Percentiles rank a stretch among this genome's conserved stretches.
Conservation (phyloP, 2,888 invertebrate species). For the Platycheirus albimanus region DNA sequence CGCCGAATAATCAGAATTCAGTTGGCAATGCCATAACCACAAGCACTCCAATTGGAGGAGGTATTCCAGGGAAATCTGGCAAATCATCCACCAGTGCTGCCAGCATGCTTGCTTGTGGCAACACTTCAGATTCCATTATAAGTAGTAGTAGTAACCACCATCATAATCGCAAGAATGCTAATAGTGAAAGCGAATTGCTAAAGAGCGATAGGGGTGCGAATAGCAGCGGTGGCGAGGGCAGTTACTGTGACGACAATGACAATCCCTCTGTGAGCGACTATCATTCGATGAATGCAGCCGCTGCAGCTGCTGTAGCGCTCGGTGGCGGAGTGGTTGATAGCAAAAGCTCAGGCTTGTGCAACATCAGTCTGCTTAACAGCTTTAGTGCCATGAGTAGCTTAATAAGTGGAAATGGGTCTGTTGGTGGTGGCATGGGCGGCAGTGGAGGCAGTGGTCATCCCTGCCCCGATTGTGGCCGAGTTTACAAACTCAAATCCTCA, state of each 20-base stretch:
- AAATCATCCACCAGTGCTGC: constrained; percentile 35
- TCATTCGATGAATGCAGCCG: constrained; percentile 78
- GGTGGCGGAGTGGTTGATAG: constrained; percentile 76
- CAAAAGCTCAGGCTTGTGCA: constrained; percentile 78
- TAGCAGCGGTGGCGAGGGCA: constrained; percentile 78
- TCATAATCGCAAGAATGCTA: constrained; percentile 74
- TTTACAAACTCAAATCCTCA: constrained; percentile 94
- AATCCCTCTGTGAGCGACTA: constrained; percentile 76
- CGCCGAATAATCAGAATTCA: constrained; percentile 58
- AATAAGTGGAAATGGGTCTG: constrained; percentile 78
- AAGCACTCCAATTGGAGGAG: constrained; percentile 55
- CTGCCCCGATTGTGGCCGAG: constrained; percentile 92
- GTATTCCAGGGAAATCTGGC: constrained; percentile 41
- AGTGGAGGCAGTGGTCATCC: constrained; percentile 86
- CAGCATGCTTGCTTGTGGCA: constrained; percentile 47
- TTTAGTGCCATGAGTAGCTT: constrained; percentile 81
- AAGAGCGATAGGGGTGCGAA: constrained; percentile 77
- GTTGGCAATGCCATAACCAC: constrained; percentile 59
- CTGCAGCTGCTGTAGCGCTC: constrained; percentile 76
- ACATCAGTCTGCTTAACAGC: constrained; percentile 80
- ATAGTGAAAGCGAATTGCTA: constrained; percentile 72
- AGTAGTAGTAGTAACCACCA: constrained; percentile 78
- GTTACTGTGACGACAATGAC: constrained; percentile 73
- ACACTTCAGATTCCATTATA: constrained; percentile 63
- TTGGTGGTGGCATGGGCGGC: constrained; percentile 76